Evolutionary conservation across 2,888 invertebrate species (phyloP), one percentile per base, ranked within the genome.

Genomic region (Alloplasta piceator): DNA sequence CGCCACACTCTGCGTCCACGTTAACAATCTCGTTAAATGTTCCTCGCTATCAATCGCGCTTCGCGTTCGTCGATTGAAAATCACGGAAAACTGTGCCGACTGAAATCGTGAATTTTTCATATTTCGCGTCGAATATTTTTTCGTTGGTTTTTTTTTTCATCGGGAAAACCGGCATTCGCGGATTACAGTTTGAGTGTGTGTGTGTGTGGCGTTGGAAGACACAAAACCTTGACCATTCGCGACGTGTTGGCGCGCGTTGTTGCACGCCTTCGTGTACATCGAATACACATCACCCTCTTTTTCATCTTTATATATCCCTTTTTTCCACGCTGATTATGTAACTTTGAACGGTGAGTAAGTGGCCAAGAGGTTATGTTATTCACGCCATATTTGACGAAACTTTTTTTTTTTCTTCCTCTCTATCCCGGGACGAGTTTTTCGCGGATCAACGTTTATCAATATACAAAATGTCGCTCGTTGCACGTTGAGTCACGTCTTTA

Each of bases 341-440:
- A 91, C 89, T 85, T 83, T 84, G 78, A 85, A 86, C 85, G 88
- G 87, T 85, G 85, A 90, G 89, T 89, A 80, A 64, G 52, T 39
- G 46, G 39, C 58, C n/a, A 61, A 75, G 85, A 90, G 91, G 91
- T 90, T 91, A 90, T 90, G 90, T 90, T 90, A 85, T 89, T 85
- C 86, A 85, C 86, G 78, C 76, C 80, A 78, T 82, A 85, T 79
- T 84, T 73, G 66, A 46, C 6, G 50, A 41, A 6, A 46, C 48
- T 36, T 48, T 75, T 73, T 46, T 56, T 55, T 16, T 56, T 46
- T 5, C 10, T 41, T 50, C 14, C 56, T 14, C 26, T 63, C 1
- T 26, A 26, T 26, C 3, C 26, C 26, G 26, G 26, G 26, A 26
- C 26, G 26, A 26, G 26, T 56, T 52, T 43, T 46, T 77, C 46